These are phyloP conservation scores for Gymnodraco acuticeps DNA, from an alignment of 2,797 vertebrate genomes.

Conservation along the genomic window DNA sequence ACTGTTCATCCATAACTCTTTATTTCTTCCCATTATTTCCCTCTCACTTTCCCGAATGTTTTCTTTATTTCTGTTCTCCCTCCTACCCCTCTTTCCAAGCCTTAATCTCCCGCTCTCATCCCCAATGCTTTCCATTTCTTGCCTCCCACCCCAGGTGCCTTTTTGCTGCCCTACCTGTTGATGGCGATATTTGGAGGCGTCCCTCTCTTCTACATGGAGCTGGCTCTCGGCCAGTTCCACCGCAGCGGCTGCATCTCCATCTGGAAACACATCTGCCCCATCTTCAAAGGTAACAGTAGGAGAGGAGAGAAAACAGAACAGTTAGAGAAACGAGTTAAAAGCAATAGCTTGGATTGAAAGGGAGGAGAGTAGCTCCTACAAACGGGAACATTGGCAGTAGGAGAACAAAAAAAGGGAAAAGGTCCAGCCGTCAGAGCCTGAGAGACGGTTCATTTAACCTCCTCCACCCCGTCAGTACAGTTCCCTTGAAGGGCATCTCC, in stretches of 20 bases:
- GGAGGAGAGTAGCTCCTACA: neutral
- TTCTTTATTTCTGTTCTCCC: neutral
- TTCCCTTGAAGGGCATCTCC: constrained; percentile 44
- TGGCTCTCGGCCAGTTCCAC: constrained; percentile 97
- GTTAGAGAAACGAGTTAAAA: neutral
- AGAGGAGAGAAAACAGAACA: neutral
- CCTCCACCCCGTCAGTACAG: constrained; percentile 5
- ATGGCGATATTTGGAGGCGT: constrained; percentile 99
- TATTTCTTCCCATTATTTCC: neutral
- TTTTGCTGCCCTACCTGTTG: constrained; percentile 95
- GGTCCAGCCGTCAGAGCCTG: constrained; percentile 2
- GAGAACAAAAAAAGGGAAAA: constrained; percentile 2
- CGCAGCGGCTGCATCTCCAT: constrained; percentile 97
- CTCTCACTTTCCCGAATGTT: neutral
- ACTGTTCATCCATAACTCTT: constrained; percentile 23
- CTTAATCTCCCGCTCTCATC: neutral
- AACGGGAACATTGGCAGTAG: constrained; percentile 12
- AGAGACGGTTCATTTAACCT: constrained; percentile 60
- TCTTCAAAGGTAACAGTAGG: constrained; percentile 94
- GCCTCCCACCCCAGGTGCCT: constrained; percentile 88
- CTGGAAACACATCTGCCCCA: constrained; percentile 98
- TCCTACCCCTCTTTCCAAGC: neutral
- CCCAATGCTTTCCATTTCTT: too few species aligned
- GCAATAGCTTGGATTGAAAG: neutral
- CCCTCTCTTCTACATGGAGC: constrained; percentile 99